phyloP scores from a whole-genome alignment of 2,113 vertebrate genomes.

The Meriones unguiculatus region DNA sequence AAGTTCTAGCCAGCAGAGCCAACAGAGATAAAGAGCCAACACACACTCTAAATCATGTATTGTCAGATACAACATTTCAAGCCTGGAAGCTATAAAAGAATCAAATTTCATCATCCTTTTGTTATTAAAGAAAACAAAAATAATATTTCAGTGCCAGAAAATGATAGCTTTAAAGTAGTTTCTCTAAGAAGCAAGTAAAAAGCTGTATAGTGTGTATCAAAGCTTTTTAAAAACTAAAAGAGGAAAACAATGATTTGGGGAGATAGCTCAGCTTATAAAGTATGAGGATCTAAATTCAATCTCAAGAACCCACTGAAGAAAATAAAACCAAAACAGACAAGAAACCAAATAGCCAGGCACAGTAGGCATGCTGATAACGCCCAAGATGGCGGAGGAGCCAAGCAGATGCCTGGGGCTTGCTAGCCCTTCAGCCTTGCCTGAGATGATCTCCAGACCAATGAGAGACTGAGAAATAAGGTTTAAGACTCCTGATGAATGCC shows the following conservation, averaged over 20 bases:
- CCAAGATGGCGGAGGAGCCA: background rate
- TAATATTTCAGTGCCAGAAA: background rate
- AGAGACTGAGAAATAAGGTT: background rate
- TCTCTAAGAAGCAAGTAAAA: background rate
- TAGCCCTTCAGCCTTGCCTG: background rate
- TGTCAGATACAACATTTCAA: background rate
- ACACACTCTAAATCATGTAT: background rate
- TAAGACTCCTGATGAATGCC: background rate
- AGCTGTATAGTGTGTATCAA: background rate
- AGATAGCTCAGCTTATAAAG: background rate
- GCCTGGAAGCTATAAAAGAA: background rate
- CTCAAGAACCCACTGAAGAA: background rate
- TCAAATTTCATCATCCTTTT: background rate
- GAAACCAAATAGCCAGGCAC: background rate
- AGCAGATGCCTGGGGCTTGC: background rate
- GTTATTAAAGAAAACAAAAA: background rate
- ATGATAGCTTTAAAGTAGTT: slow-evolving; percentile 1
- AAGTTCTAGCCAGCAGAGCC: background rate
- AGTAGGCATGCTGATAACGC: background rate
- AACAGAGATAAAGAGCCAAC: background rate
- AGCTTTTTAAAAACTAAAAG: background rate
- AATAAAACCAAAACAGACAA: background rate
- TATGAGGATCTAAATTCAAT: background rate
- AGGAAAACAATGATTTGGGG: background rate
- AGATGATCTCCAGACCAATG: background rate